A percentile compares a stretch with the other conserved stretches of the same genome.
phyloP scores from a whole-genome alignment of 2,113 vertebrate species.

The Crocuta crocuta region DNA sequence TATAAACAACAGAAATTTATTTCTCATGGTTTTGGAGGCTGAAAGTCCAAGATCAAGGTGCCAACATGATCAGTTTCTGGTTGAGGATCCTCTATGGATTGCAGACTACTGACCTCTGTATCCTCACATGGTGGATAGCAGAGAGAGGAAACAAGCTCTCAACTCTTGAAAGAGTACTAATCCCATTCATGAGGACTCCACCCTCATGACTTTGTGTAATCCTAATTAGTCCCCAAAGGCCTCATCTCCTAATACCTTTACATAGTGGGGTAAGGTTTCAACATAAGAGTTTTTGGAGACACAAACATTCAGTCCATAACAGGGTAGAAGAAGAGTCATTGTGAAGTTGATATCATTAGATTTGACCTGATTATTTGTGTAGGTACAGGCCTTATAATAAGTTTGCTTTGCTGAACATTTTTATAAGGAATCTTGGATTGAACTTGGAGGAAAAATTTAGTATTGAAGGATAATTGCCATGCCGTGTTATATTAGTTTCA shows the following conservation, averaged over 20 bases:
- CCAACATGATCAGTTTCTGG: neutral
- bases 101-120: neutral
- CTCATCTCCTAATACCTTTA: neutral
- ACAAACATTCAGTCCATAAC: neutral
- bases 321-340: neutral
- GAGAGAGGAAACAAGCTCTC: neutral
- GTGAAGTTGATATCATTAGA: neutral
- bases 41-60: neutral
- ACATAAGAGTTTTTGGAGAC: neutral
- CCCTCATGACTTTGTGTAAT: neutral
- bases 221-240: neutral
- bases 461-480: neutral
- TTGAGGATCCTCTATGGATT: neutral
- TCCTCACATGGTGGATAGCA: neutral
- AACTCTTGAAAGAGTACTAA: neutral
- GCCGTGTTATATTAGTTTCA: neutral
- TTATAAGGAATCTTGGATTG: constrained; percentile 7
- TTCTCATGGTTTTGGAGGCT: neutral
- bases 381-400: neutral
- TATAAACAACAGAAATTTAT: neutral
- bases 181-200: neutral
- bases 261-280: neutral
- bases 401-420: neutral
- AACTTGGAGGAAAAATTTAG: neutral
- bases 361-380: constrained; percentile 5